Percentiles rank a stretch among this genome's conserved stretches.
phyloP scores from a whole-genome alignment of 2,113 vertebrate species.

The Dipodomys stephensi region DNA sequence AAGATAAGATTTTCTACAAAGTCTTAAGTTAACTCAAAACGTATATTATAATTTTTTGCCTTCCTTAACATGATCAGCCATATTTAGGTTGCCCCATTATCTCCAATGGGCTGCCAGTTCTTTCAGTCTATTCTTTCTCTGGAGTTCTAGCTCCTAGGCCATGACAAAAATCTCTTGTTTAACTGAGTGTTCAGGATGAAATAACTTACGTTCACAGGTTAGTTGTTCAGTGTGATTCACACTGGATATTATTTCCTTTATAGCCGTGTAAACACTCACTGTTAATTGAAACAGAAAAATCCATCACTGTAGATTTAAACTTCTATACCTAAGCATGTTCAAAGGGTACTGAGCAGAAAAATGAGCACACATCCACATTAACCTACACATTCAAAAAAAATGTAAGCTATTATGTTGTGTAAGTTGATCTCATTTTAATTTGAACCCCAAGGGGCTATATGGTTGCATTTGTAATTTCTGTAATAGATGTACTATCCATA shows the following conservation, averaged over 20 bases:
- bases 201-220: conserved; percentile 28
- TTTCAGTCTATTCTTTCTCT: conserved; percentile 54
- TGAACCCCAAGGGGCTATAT: background rate
- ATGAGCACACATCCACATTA: background rate
- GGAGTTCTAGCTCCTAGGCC: conserved; percentile 3
- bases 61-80: conserved; percentile 11
- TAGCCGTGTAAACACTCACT: background rate
- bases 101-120: conserved; percentile 36
- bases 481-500: background rate
- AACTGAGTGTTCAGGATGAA: conserved; percentile 37
- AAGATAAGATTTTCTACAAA: conserved; percentile 73
- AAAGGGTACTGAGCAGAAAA: conserved; percentile 36
- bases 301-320: conserved; percentile 50
- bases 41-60: conserved; percentile 23
- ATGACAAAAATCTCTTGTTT: background rate
- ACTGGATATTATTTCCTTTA: conserved; percentile 63
- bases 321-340: conserved; percentile 27
- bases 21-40: conserved; percentile 70
- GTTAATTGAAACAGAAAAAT: conserved; percentile 69
- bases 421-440: conserved; percentile 24
- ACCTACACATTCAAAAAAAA: conserved; percentile 62
- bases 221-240: conserved; percentile 23
- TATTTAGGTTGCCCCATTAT: conserved; percentile 49
- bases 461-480: background rate
- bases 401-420: conserved; percentile 60